phyloP scores from a whole-genome alignment of 2,797 vertebrate genomes.

The Nasua narica region DNA sequence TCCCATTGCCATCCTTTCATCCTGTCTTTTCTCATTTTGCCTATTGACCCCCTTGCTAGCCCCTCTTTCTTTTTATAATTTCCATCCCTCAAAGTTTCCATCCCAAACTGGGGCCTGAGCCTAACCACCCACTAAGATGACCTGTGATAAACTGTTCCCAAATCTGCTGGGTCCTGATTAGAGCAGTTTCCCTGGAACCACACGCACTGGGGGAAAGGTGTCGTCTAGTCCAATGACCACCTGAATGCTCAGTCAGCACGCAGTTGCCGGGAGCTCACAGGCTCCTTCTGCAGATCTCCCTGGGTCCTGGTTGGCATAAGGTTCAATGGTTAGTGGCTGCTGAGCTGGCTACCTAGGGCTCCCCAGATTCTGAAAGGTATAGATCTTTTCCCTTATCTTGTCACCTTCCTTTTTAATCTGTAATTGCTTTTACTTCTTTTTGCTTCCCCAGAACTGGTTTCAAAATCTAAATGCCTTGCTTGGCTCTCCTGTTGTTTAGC shows the following conservation, averaged over 20 bases:
- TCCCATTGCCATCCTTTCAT: not conserved
- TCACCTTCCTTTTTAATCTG: not conserved
- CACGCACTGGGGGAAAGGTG: not conserved
- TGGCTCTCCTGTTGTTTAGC: not conserved
- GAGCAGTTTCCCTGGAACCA: not conserved
- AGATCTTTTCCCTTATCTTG: not conserved
- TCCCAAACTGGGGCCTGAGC: not conserved
- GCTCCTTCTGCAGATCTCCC: not conserved
- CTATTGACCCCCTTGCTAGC: not conserved
- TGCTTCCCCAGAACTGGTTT: not conserved
- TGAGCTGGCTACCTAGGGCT: not conserved
- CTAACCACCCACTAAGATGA: not conserved
- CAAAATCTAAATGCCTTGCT: not conserved
- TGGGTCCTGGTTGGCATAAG: not conserved
- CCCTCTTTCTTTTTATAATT: not conserved
- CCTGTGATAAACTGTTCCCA: not conserved
- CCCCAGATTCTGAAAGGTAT: accelerated
- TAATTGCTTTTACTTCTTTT: not conserved
- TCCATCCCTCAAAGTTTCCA: not conserved
- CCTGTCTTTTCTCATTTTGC: not conserved
- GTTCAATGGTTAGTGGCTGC: not conserved
- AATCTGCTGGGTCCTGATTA: not conserved
- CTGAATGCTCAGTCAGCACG: not conserved
- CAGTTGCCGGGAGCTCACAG: not conserved
- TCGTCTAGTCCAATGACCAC: not conserved